Conservation (phyloP, 2,888 invertebrate genomes). For the Augochlorella aurata region DNA sequence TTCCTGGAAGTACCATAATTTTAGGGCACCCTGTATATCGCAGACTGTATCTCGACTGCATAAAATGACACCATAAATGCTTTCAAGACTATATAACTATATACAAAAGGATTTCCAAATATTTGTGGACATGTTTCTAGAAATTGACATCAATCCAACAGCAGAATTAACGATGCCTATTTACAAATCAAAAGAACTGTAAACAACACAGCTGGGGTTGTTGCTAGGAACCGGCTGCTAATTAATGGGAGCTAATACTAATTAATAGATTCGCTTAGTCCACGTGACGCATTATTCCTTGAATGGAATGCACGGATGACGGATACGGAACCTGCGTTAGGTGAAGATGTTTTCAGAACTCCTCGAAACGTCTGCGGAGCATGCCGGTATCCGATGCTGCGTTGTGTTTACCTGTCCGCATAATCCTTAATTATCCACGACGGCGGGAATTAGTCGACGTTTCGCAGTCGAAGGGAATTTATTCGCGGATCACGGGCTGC, state of each 20-base stretch:
- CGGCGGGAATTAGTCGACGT: constrained; percentile 57
- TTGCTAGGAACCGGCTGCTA: neutral
- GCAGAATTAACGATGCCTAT: constrained; percentile 34
- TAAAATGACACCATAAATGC: no score
- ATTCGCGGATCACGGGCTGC: constrained; percentile 32
- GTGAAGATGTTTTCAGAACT: constrained; percentile 31
- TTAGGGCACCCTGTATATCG: no score
- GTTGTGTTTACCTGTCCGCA: constrained; percentile 48
- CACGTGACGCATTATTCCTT: constrained; percentile 6
- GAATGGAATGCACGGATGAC: neutral
- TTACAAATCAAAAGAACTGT: constrained; percentile 29
- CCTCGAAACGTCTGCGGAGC: constrained; percentile 10
- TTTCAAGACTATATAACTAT: no score
- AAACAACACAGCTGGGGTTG: neutral
- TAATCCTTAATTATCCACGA: constrained; percentile 60
- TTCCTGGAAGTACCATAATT: no score
- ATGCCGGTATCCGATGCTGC: neutral
- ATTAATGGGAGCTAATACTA: constrained; percentile 48
- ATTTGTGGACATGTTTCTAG: no score
- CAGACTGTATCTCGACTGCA: no score
- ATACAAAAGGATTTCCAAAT: no score
- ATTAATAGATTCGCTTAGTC: constrained; percentile 21
- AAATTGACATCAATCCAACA: no score
- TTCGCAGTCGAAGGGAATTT: constrained; percentile 54
- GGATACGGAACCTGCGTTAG: neutral